Percentiles rank a stretch among this genome's conserved stretches.
Evolutionary conservation across 2,888 invertebrate species (phyloP).

Genomic region (Drosophila anomalipes): DNA sequence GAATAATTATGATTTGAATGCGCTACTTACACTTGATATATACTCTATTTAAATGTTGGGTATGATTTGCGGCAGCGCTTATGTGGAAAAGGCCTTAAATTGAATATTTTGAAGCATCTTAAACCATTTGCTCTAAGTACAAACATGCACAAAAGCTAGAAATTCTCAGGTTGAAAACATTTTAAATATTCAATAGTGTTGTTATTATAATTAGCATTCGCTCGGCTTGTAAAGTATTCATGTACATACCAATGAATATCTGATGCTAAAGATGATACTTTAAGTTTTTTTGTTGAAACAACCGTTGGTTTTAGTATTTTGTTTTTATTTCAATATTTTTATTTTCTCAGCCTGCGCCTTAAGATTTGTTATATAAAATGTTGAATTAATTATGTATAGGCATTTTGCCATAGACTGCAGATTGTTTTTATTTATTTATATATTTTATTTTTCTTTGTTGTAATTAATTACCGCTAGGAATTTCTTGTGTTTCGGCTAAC

Average conservation of each 20-base stretch:
- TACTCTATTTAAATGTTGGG: conserved; percentile 18
- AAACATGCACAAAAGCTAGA: conserved; percentile 1
- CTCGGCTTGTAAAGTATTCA: conserved; percentile 8
- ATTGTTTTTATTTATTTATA: conserved; percentile 36
- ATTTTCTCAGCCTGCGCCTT: conserved; percentile 16
- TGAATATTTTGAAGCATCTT: conserved; percentile 6
- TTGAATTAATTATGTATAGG: conserved; percentile 19
- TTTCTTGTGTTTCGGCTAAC: conserved; percentile 45
- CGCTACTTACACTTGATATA: conserved; percentile 39
- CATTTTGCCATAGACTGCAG: conserved; percentile 40
- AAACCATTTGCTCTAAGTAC: not conserved
- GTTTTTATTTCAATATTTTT: not conserved
- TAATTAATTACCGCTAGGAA: conserved; percentile 40
- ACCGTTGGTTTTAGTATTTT: conserved; percentile 32
- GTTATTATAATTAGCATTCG: conserved; percentile 17
- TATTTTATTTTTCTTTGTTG: conserved; percentile 29
- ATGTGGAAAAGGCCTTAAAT: conserved; percentile 22
- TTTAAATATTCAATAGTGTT: conserved; percentile 13
- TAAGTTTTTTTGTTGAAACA: conserved; percentile 48
- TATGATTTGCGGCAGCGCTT: conserved; percentile 30
- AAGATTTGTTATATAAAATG: conserved; percentile 45
- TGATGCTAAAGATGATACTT: conserved; percentile 29
- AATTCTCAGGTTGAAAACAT: conserved; percentile 9
- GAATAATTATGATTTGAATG: conserved; percentile 40
- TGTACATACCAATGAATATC: conserved; percentile 11